Evolutionary conservation across 1,140 invertebrate species (phyloP), one percentile per base, ranked within the genome.

Genomic region (Thalassaphorura encarpata): DNA sequence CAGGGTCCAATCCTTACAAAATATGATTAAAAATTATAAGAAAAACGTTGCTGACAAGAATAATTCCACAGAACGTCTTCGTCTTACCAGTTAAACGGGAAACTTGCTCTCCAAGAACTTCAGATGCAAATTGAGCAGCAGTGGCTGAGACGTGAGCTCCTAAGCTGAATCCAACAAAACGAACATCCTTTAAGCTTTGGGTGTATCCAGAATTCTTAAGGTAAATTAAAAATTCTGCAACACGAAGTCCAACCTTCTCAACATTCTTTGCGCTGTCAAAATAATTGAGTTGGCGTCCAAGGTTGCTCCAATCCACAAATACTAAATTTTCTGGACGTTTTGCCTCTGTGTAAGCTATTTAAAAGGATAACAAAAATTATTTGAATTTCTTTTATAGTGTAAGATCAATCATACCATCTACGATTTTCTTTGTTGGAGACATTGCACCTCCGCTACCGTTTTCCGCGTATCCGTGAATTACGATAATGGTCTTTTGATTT

Each of bases 61-160:
- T n/a, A n/a, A n/a, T n/a, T n/a, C n/a, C n/a, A n/a, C 18, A 21
- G 13, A 31, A n/a, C n/a, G n/a, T n/a, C n/a, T n/a, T 24, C 13
- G 24, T 3, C 15, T 51, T 52, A 55, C 61, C 62, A 51, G 62
- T 62, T n/a, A 65, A 58, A 16, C 63, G 53, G 6, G 46, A 56
- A 13, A 65, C 36, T 33, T 47, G 52, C 23, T 56, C 40, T 26
- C 36, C 41, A 0, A 52, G 42, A 15, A 21, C 19, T n/a, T 41
- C 46, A 19, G 52, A 43, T 15, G 55, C 51, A 42, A 45, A 57
- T 27, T 60, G 54, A 3, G 64, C 66, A 11, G 62, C 58, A 39
- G 68, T 60, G 4, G 66, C 67, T 15, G 57, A 52, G 6, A 68
- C 62, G 18, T 69, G 69, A 3, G 64, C 62, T 27, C 69, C 69